A percentile compares a stretch with the other conserved stretches of the same genome.
Conservation (phyloP, 2,888 invertebrate genomes). For the Leptinotarsa haldemani region DNA sequence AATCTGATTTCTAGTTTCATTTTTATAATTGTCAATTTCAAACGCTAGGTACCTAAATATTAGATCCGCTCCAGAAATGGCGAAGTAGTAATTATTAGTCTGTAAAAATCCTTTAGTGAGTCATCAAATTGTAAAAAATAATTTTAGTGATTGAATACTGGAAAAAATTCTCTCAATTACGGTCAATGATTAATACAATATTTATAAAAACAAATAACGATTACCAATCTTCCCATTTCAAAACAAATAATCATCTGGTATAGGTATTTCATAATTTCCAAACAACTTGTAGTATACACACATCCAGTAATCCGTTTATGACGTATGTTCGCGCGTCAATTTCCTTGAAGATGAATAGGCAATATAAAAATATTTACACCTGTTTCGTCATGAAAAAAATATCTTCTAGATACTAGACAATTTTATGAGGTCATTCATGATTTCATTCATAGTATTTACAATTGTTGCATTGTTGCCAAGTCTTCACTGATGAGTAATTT, state of each 20-base stretch:
- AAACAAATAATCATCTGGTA: not conserved
- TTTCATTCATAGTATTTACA: constrained; percentile 25
- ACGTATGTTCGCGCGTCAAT: constrained; percentile 8
- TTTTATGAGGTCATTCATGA: constrained; percentile 3
- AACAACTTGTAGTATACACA: not conserved
- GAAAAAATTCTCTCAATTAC: not conserved
- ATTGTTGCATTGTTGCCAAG: constrained; percentile 1
- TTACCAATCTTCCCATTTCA: not conserved
- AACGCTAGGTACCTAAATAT: too few species aligned
- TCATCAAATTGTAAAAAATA: not conserved
- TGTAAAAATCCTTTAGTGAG: not conserved
- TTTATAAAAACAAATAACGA: not conserved
- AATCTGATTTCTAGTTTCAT: too few species aligned
- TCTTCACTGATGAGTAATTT: not conserved
- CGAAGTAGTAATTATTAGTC: too few species aligned
- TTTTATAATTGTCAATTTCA: too few species aligned
- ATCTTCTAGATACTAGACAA: constrained; percentile 5
- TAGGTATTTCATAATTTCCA: constrained; percentile 5
- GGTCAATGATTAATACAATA: too few species aligned
- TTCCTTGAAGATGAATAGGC: constrained; percentile 16
- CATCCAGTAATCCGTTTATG: not conserved
- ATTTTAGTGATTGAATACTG: not conserved
- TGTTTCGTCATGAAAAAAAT: constrained; percentile 20
- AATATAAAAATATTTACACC: constrained; percentile 23
- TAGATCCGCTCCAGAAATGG: too few species aligned